These are phyloP conservation scores for Serinus canaria DNA, from an alignment of 2,113 vertebrate genomes.

Conservation along the genomic window DNA sequence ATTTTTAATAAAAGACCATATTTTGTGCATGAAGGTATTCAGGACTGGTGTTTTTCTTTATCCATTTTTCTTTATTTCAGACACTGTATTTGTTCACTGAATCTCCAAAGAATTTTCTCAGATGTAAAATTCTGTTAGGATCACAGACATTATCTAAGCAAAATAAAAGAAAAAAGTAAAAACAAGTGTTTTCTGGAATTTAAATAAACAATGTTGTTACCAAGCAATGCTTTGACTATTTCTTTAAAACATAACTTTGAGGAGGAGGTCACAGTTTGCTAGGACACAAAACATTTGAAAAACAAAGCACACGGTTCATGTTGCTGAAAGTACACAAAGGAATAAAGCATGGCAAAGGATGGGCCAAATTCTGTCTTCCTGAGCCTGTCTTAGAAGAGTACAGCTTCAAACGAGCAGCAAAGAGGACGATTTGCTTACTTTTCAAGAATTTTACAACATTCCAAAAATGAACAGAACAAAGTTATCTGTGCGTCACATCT, in stretches of 20 bases:
- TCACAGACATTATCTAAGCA: not conserved
- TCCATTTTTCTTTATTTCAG: not conserved
- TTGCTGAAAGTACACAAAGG: not conserved
- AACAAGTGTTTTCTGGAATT: not conserved
- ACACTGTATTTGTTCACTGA: not conserved
- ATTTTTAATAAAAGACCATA: not conserved
- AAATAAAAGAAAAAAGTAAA: not conserved
- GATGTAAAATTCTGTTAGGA: not conserved
- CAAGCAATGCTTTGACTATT: slow-evolving; percentile 6
- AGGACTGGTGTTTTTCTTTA: not conserved
- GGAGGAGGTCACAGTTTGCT: not conserved
- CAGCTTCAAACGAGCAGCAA: not conserved
- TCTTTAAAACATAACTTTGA: slow-evolving; percentile 1
- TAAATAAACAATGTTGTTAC: not conserved
- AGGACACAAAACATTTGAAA: slow-evolving; percentile 30
- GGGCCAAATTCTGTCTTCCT: not conserved
- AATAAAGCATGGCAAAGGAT: not conserved
- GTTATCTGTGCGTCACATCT: not conserved
- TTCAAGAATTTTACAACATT: not conserved
- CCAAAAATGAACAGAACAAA: slow-evolving; percentile 8
- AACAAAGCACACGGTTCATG: slow-evolving; percentile 3
- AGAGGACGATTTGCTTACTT: not conserved
- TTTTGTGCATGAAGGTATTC: not conserved
- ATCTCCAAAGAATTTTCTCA: not conserved
- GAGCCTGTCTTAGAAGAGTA: not conserved